Base-by-base conservation (phyloP, 2,888 invertebrate genomes). In the Amblyjoppa proteus region DNA sequence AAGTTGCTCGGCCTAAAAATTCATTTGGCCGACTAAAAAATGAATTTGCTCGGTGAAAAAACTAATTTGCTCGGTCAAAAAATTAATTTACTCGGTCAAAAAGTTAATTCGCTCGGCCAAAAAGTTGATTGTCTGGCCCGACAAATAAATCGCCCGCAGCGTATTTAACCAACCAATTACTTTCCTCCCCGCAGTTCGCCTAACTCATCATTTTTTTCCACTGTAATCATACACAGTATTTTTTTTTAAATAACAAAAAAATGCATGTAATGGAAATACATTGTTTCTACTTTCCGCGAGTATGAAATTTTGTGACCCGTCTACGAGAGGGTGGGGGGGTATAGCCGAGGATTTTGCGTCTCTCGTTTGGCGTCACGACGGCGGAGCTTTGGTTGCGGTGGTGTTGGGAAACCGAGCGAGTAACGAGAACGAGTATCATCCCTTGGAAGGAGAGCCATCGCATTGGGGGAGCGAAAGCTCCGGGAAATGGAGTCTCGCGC, bases 401-500 rank as follows among this genome's bases (percentile, higher is more conserved):
- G 88, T 88, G 89, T 91, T 88, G 87, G 89, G 88, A 89, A 90
- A 91, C 89, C 89, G 89, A 89, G 91, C 90, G 86, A 90, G 88
- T 90, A 91, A 91, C 88, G 84, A 77, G 86, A 78, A 85, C 77
- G 73, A 86, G 86, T 86, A 86, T 86, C 80, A 71, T 82, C n/a
- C 84, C 81, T 86, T 79, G 28, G 64, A 64, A 82, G 68, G 78
- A 53, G 64, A 31, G 81, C 71, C 58, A 75, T 31, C 16, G 45
- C 81, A 79, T 73, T 75, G 28, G 89, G 89, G 58, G 80, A 81
- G 83, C 61, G 73, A 77, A 64, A 77, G 77, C 53, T 66, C 84
- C 58, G 73, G 77, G 89, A 91, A 91, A 92, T 91, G 90, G 90
- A 91, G 89, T 89, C 91, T 91, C 88, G 90, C 89, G 89, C 88